These are phyloP conservation scores for Sebastes elongatus DNA, from an alignment of 2,797 vertebrate genomes.

Conservation along the genomic window DNA sequence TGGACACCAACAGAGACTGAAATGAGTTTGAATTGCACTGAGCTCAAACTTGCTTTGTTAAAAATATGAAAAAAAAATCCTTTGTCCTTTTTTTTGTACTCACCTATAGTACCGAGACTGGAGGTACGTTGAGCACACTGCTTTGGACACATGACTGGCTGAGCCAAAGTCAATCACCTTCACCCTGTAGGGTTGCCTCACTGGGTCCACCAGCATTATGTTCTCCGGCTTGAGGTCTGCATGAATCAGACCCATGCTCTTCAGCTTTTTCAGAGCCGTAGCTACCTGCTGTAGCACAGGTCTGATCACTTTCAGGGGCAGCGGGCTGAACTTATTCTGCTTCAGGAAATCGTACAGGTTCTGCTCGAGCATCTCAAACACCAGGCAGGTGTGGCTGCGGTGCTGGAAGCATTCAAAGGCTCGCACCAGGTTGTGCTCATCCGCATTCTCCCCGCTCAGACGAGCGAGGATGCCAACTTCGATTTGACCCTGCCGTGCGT, in stretches of 20 bases:
- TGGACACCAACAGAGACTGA: constrained; percentile 12
- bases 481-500: constrained; percentile 97
- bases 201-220: constrained; percentile 99
- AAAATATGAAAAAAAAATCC: neutral
- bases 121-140: constrained; percentile 98
- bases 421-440: constrained; percentile 97
- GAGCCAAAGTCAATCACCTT: constrained; percentile 99
- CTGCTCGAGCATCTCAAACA: constrained; percentile 99
- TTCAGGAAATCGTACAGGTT: constrained; percentile 99
- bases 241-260: constrained; percentile 98
- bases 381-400: constrained; percentile 96
- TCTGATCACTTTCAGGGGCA: constrained; percentile 97
- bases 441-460: constrained; percentile 95
- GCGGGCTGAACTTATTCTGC: constrained; percentile 98
- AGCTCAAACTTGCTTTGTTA: neutral
- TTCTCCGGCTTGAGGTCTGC: constrained; percentile 99
- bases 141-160: constrained; percentile 99
- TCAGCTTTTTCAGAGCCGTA: constrained; percentile 97
- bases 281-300: constrained; percentile 98
- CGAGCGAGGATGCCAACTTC: constrained; percentile 98
- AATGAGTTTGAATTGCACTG: neutral
- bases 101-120: constrained; percentile 99
- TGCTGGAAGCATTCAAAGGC: constrained; percentile 99
- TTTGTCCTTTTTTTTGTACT: constrained; percentile 54
- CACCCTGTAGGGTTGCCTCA: constrained; percentile 96